Evolutionary conservation across 1,140 invertebrate species (phyloP), one percentile per base, ranked within the genome.

Genomic region (Melitaea cinxia): DNA sequence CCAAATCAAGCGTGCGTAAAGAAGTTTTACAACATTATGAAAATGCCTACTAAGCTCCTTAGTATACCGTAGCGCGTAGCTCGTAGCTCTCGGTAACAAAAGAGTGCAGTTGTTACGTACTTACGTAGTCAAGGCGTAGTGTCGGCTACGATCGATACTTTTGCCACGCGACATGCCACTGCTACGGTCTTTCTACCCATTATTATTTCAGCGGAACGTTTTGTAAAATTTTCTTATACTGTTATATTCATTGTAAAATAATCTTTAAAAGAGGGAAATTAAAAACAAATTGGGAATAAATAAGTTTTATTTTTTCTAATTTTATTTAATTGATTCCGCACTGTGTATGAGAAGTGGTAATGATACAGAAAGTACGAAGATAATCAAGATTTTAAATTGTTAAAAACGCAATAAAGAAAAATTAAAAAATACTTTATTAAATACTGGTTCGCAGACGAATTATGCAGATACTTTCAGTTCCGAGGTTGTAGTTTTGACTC

Each of bases 101-200:
- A 69, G 65, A 72, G 68, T 61, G 68, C 73, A 70, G 58, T 78
- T 71, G n/a, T 71, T n/a, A n/a, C n/a, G n/a, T n/a, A 63, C 68
- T 78, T 68, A 52, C 81, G 78, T 85, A 85, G 82, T 49, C 47
- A 79, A 78, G 76, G 62, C 82, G 85, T 81, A 83, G 82, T 67
- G 61, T 75, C 73, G 59, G 74, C 80, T 80, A 79, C 85, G 87
- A 89, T 89, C 87, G 78, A 89, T 89, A 89, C 73, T 39, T 56
- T 68, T 65, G 67, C 78, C 72, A 80, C 78, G 78, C 85, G 81
- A 86, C 85, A 87, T 77, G 73, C 65, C 72, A 76, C 71, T 65
- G 78, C 78, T 82, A 82, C 73, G 70, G 72, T 77, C 81, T 86
- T 82, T 78, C 35, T 35, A 35, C 39, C 35, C 24, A 35, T 30